Evolutionary conservation across 2,888 invertebrate genomes (phyloP).

Genomic region (Hypomecis atomaria): DNA sequence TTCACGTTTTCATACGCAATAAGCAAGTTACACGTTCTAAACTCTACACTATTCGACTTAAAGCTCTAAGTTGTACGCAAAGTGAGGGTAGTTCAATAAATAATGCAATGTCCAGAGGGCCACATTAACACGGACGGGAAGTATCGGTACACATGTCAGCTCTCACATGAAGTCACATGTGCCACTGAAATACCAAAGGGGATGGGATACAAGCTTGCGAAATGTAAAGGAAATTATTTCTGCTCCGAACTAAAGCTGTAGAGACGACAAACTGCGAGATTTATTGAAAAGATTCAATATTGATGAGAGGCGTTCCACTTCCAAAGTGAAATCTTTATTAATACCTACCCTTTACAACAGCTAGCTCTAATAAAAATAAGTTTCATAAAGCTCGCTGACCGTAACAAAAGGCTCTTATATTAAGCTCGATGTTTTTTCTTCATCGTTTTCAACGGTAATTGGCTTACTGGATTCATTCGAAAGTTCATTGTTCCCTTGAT

Average conservation of each 20-base stretch:
- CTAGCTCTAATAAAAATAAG: conserved; percentile 8
- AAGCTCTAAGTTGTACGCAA: conserved; percentile 36
- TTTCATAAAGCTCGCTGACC: conserved; percentile 17
- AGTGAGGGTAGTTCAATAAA: conserved; percentile 27
- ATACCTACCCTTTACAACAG: conserved; percentile 20
- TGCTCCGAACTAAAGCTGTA: background rate
- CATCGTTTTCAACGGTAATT: conserved; percentile 42
- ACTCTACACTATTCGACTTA: conserved; percentile 34
- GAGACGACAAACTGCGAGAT: background rate
- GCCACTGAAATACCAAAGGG: conserved; percentile 40
- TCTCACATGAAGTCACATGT: conserved; percentile 39
- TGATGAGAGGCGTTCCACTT: conserved; percentile 15
- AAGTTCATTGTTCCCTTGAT: conserved; percentile 62
- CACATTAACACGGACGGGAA: conserved; percentile 44
- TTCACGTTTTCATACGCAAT: conserved; percentile 43
- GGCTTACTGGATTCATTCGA: conserved; percentile 43
- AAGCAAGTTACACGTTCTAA: conserved; percentile 22
- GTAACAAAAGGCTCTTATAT: conserved; percentile 29
- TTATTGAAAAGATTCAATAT: conserved; percentile 7
- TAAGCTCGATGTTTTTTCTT: conserved; percentile 28
- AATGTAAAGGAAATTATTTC: conserved; percentile 6
- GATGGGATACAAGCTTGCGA: conserved; percentile 14
- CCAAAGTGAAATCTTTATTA: conserved; percentile 10
- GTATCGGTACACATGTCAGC: conserved; percentile 45
- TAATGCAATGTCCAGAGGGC: conserved; percentile 39